A percentile compares a stretch with the other conserved stretches of the same genome.
Conservation (phyloP, 2,797 vertebrate species). For the Oreochromis grahami region DNA sequence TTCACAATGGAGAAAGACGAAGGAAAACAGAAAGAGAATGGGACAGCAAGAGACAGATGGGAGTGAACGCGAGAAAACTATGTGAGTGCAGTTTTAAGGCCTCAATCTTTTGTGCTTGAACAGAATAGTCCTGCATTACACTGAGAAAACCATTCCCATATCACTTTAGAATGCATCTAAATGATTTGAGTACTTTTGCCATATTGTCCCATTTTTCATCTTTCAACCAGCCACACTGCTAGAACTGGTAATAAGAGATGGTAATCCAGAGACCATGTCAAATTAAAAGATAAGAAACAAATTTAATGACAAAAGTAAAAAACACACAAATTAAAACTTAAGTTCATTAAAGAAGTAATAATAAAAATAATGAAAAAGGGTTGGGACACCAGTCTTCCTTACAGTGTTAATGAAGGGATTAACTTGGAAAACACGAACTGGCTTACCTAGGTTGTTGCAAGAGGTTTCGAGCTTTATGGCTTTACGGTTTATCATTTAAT, state of each 20-base stretch:
- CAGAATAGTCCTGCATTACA: constrained; percentile 9
- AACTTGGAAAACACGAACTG: neutral
- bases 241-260: neutral
- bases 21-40: neutral
- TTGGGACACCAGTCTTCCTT: neutral
- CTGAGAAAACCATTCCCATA: constrained; percentile 21
- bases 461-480: neutral
- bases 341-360: neutral
- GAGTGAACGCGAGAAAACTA: constrained; percentile 5
- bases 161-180: constrained; percentile 19
- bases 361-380: neutral
- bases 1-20: constrained; percentile 18
- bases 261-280: neutral
- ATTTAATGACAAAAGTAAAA: neutral
- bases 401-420: neutral
- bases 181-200: constrained; percentile 17
- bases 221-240: neutral
- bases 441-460: neutral
- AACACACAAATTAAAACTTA: neutral
- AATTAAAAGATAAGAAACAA: neutral
- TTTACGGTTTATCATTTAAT: neutral
- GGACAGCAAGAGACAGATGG: neutral
- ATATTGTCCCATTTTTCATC: constrained; percentile 2
- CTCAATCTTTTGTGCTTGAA: constrained; percentile 25
- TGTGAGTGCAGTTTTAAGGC: constrained; percentile 20